Conservation (phyloP, 2,888 invertebrate genomes). For the Drosophila prostipennis region DNA sequence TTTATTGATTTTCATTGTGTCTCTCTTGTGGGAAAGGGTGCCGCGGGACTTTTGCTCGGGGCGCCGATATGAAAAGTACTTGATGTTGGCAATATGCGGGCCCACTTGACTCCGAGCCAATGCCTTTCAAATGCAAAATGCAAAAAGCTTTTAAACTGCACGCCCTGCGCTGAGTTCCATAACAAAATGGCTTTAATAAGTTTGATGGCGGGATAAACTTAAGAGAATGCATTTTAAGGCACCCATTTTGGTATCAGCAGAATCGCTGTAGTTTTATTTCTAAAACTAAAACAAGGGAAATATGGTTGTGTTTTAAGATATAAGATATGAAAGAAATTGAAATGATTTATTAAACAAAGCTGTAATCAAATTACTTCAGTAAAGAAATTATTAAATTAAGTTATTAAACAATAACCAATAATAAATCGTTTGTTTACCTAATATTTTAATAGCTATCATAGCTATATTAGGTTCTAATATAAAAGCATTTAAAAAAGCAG, state of each 20-base stretch:
- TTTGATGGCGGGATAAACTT: not conserved
- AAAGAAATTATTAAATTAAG: no score
- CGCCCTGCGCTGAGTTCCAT: constrained; percentile 1
- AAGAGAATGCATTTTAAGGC: not conserved
- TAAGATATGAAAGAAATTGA: no score
- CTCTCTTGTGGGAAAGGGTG: constrained; percentile 9
- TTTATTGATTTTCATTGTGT: constrained; percentile 70
- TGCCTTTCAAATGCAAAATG: constrained; percentile 37
- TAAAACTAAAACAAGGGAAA: no score
- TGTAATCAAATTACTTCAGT: no score
- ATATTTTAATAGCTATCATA: no score
- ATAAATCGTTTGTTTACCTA: no score
- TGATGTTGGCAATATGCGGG: constrained; percentile 70
- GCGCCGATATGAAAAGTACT: constrained; percentile 53
- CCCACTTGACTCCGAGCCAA: constrained; percentile 55
- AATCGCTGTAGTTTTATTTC: no score
- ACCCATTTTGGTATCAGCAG: not conserved
- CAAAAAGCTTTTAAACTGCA: constrained; percentile 25
- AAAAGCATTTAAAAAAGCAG: no score
- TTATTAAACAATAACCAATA: no score
- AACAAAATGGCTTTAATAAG: constrained; percentile 7
- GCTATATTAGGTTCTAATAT: no score
- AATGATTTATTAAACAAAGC: no score
- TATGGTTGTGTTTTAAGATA: no score
- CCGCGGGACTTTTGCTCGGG: constrained; percentile 13